These are phyloP conservation scores for Polyommatus iphigenia DNA, from an alignment of 2,888 invertebrate species.

Conservation along the genomic window DNA sequence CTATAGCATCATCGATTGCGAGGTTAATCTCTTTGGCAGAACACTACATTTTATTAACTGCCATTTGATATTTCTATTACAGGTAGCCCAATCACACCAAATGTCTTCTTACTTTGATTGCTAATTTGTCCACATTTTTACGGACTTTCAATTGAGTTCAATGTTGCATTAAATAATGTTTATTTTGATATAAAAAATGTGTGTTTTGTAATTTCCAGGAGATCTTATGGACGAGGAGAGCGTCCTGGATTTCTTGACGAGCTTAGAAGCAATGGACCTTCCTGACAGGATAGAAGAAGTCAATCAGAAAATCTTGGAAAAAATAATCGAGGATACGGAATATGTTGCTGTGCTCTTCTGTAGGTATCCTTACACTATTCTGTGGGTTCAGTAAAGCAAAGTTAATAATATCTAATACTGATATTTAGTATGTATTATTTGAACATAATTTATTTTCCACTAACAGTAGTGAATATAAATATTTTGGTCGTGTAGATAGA, in stretches of 20 bases:
- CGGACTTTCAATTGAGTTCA: background rate
- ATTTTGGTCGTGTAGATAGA: conserved; percentile 55
- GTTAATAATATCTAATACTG: conserved; percentile 49
- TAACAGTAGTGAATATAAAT: conserved; percentile 63
- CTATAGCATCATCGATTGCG: conserved; percentile 41
- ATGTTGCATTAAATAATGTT: background rate
- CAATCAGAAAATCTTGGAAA: conserved; percentile 92
- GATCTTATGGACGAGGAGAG: conserved; percentile 97
- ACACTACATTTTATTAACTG: conserved; percentile 45
- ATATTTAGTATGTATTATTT: conserved; percentile 63
- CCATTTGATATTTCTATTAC: conserved; percentile 34
- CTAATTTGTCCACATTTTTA: background rate
- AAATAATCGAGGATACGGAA: conserved; percentile 94
- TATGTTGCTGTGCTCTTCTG: conserved; percentile 96
- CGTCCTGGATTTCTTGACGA: conserved; percentile 95
- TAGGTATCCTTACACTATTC: conserved; percentile 81
- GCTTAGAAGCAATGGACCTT: conserved; percentile 96
- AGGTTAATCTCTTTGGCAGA: conserved; percentile 48
- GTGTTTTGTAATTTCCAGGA: conserved; percentile 76
- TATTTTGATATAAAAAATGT: conserved; percentile 36
- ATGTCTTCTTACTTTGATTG: background rate
- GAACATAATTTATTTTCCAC: conserved; percentile 44
- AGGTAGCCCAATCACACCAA: background rate
- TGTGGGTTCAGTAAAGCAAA: conserved; percentile 56
- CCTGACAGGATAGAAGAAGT: conserved; percentile 98